A percentile compares a stretch with the other conserved stretches of the same genome.
Conservation (phyloP, 2,797 vertebrate species). For the Enteromius argenteus region DNA sequence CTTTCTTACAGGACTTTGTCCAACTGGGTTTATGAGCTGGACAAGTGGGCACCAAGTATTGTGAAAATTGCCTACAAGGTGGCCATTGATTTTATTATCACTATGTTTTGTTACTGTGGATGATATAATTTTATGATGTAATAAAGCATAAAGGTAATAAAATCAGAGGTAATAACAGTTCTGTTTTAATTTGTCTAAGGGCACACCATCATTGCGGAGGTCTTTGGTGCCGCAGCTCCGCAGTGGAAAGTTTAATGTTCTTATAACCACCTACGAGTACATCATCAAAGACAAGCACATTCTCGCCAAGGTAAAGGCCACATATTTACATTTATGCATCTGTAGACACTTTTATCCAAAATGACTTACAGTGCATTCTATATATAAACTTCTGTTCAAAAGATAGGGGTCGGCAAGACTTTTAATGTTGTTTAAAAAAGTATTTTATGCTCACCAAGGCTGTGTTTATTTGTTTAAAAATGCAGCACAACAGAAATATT, state of each 20-base stretch:
- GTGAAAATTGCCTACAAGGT: slow-evolving; percentile 92
- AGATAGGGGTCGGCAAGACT: not conserved
- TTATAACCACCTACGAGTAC: slow-evolving; percentile 97
- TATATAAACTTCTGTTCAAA: not conserved
- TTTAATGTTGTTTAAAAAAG: not conserved
- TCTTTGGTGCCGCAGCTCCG: slow-evolving; percentile 92
- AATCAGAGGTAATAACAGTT: not conserved
- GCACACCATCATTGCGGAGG: slow-evolving; percentile 91
- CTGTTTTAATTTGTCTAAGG: slow-evolving; percentile 75
- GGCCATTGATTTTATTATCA: slow-evolving; percentile 57
- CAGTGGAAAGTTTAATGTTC: slow-evolving; percentile 95
- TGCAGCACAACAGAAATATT: not conserved
- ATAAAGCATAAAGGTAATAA: not conserved
- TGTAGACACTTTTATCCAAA: not conserved
- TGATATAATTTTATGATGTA: not conserved
- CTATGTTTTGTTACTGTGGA: not conserved
- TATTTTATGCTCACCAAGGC: not conserved
- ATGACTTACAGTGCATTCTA: not conserved
- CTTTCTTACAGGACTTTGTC: slow-evolving; percentile 82
- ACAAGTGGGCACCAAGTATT: slow-evolving; percentile 92
- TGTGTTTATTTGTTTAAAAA: not conserved
- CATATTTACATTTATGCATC: not conserved
- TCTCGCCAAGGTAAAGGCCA: slow-evolving; percentile 90
- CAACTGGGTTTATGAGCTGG: slow-evolving; percentile 91
- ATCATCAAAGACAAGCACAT: slow-evolving; percentile 99